These are phyloP conservation scores for Caenorhabditis tropicalis DNA, from an alignment of 1,140 invertebrate species.

Conservation along the genomic window DNA sequence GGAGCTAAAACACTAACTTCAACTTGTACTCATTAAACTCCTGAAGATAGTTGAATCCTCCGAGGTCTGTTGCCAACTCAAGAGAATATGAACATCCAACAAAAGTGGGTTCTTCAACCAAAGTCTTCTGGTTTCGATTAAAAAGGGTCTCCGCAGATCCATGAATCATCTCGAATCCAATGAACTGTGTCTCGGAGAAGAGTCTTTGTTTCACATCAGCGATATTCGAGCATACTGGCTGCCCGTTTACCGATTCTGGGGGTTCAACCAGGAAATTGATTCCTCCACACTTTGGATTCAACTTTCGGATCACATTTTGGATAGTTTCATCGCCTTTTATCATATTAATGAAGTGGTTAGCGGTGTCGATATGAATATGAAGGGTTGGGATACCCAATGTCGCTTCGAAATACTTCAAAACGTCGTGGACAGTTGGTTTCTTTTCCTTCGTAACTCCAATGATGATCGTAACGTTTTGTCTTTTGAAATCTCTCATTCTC, in stretches of 20 bases:
- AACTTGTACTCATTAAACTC: not conserved
- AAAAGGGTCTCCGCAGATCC: not conserved
- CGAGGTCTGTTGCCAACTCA: not conserved
- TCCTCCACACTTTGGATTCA: slow-evolving; percentile 1
- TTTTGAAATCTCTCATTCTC: not conserved
- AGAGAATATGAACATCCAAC: not conserved
- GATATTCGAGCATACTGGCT: not conserved
- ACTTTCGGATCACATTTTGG: not conserved
- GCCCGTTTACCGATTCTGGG: not conserved
- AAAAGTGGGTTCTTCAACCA: not conserved
- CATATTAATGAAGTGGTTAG: not conserved
- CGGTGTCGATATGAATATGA: not conserved
- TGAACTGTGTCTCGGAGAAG: not conserved
- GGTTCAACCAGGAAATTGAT: not conserved
- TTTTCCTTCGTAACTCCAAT: not conserved
- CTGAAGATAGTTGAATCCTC: not conserved
- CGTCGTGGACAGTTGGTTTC: not conserved
- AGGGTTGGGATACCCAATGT: not conserved
- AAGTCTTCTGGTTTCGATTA: not conserved
- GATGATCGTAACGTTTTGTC: not conserved
- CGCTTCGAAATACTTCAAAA: not conserved
- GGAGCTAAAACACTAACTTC: not conserved
- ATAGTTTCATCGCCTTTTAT: not conserved
- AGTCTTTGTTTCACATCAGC: not conserved
- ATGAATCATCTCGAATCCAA: not conserved